Evolutionary conservation across 2,113 vertebrate species (phyloP).

Genomic region (Notechis scutatus): DNA sequence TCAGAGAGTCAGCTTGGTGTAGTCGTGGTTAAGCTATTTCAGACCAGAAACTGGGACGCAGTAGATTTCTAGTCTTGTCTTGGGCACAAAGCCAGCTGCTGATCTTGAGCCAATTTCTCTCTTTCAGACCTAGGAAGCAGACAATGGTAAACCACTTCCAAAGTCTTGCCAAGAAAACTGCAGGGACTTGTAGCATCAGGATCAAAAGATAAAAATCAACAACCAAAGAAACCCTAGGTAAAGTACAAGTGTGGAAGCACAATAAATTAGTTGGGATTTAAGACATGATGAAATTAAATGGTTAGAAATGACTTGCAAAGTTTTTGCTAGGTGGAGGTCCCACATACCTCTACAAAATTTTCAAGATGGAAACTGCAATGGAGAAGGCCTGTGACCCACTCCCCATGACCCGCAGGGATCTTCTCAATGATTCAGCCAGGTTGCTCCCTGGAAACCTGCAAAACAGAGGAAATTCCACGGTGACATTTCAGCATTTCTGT

Average conservation of each 20-base stretch:
- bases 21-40: neutral
- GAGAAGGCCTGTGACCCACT: neutral
- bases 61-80: neutral
- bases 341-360: neutral
- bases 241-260: neutral
- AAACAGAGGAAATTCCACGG: neutral
- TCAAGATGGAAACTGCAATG: neutral
- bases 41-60: neutral
- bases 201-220: neutral
- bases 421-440: neutral
- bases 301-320: neutral
- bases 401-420: neutral
- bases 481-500: neutral
- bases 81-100: neutral
- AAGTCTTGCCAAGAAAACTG: neutral
- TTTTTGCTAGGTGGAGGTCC: neutral
- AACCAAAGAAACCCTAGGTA: neutral
- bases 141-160: neutral
- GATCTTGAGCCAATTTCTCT: neutral
- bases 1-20: neutral
- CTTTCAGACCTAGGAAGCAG: neutral
- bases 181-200: neutral
- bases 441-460: neutral
- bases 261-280: neutral
- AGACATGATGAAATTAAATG: neutral